Percentiles rank a stretch among this genome's conserved stretches.
Evolutionary conservation across 1,140 invertebrate genomes (phyloP).

Genomic region (Drosophila persimilis): DNA sequence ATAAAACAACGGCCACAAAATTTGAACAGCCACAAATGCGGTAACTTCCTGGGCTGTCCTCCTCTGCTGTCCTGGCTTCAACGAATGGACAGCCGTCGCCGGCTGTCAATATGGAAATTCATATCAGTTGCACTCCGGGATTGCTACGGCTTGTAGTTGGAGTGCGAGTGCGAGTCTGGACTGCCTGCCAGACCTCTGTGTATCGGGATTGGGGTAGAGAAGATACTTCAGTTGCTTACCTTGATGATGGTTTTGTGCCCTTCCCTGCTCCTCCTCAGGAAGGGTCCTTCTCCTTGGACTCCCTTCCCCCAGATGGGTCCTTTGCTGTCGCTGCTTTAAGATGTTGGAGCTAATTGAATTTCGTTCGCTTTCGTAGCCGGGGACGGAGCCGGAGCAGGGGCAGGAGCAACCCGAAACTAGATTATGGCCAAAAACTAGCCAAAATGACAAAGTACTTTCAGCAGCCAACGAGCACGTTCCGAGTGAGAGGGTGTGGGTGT

Average conservation of each 20-base stretch:
- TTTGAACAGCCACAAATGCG: conserved; percentile 65
- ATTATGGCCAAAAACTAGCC: conserved; percentile 24
- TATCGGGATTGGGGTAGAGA: background rate
- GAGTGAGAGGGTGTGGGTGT: background rate
- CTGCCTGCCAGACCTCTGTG: too few species aligned
- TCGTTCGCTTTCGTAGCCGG: conserved; percentile 14
- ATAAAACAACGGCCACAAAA: conserved; percentile 76
- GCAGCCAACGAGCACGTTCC: conserved; percentile 45
- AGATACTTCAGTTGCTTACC: conserved; percentile 5
- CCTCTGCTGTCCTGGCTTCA: conserved; percentile 10
- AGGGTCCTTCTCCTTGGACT: background rate
- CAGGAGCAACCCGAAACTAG: conserved; percentile 55
- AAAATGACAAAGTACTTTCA: conserved; percentile 53
- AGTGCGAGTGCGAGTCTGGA: background rate
- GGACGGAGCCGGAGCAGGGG: conserved; percentile 62
- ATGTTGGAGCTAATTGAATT: conserved; percentile 68
- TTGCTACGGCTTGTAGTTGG: background rate
- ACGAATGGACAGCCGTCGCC: conserved; percentile 62
- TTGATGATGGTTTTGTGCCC: conserved; percentile 10
- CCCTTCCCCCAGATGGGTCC: background rate
- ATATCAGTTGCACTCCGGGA: conserved; percentile 64
- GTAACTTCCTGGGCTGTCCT: conserved; percentile 21
- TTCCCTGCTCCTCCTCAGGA: too few species aligned
- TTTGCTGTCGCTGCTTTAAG: conserved; percentile 39
- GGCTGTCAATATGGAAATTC: conserved; percentile 80